Evolutionary conservation across 2,888 invertebrate genomes (phyloP).

Genomic region (Sthenelais limicola): DNA sequence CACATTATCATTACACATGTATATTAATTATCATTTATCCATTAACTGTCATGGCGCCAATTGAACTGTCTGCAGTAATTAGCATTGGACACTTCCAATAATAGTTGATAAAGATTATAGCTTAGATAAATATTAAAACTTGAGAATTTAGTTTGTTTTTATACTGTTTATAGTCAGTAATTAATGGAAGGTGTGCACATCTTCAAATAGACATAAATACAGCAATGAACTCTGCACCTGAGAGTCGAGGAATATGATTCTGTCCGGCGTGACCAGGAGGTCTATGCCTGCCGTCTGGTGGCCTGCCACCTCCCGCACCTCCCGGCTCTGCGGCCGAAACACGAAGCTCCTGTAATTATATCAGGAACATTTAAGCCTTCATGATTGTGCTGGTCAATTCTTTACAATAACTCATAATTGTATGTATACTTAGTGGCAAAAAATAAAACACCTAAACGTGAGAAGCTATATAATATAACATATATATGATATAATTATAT

Average conservation of each 20-base stretch:
- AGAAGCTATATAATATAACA: neutral
- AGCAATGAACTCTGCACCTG: too few relatives aligned
- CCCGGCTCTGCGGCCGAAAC: conserved; percentile 77
- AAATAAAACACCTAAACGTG: neutral
- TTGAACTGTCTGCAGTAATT: too few relatives aligned
- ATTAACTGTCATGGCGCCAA: too few relatives aligned
- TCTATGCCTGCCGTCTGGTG: conserved; percentile 84
- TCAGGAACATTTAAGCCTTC: neutral
- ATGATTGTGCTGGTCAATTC: neutral
- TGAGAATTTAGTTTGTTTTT: too few relatives aligned
- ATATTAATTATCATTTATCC: too few relatives aligned
- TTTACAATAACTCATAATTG: neutral
- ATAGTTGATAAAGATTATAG: too few relatives aligned
- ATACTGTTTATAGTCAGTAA: too few relatives aligned
- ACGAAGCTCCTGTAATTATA: conserved; percentile 50
- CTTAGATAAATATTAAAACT: too few relatives aligned
- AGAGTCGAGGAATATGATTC: conserved; percentile 89
- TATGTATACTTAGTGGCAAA: neutral
- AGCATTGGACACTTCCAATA: too few relatives aligned
- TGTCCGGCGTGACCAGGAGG: conserved; percentile 81
- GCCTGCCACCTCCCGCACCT: conserved; percentile 79
- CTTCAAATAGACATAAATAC: too few relatives aligned
- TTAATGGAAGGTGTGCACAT: too few relatives aligned
- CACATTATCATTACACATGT: too few relatives aligned
- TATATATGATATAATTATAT: neutral